phyloP scores from a whole-genome alignment of 1,140 invertebrate genomes.

The Dinoponera quadriceps region DNA sequence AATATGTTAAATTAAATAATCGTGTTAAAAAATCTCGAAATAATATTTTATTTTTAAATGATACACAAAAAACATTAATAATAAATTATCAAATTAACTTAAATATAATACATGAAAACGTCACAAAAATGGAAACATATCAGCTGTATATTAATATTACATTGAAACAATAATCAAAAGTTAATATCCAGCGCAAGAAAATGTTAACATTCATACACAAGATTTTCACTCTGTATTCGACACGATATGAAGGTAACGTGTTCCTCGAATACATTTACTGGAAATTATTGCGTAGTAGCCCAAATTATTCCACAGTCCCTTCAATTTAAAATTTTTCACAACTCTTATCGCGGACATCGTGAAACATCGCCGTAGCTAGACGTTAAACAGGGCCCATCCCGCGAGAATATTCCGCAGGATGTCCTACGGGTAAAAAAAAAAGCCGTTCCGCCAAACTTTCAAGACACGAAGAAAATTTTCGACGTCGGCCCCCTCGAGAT shows the following conservation, averaged over 20 bases:
- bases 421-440: conserved; percentile 32
- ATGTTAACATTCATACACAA: too few relatives aligned
- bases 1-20: too few relatives aligned
- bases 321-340: not conserved
- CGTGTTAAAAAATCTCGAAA: too few relatives aligned
- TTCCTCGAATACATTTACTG: not conserved
- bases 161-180: too few relatives aligned
- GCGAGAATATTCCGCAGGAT: not conserved
- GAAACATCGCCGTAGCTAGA: not conserved
- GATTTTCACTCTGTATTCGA: too few relatives aligned
- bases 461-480: conserved; percentile 34
- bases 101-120: too few relatives aligned
- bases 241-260: not conserved
- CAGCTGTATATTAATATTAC: too few relatives aligned
- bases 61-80: too few relatives aligned
- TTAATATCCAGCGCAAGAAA: too few relatives aligned
- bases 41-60: too few relatives aligned
- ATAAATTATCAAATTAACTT: too few relatives aligned
- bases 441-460: conserved; percentile 27
- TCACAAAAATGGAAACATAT: too few relatives aligned
- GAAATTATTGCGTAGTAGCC: not conserved
- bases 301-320: not conserved
- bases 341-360: not conserved
- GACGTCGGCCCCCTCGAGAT: conserved; percentile 31
- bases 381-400: not conserved